Evolutionary conservation across 2,888 invertebrate genomes (phyloP).

Genomic region (Julus scanicus): DNA sequence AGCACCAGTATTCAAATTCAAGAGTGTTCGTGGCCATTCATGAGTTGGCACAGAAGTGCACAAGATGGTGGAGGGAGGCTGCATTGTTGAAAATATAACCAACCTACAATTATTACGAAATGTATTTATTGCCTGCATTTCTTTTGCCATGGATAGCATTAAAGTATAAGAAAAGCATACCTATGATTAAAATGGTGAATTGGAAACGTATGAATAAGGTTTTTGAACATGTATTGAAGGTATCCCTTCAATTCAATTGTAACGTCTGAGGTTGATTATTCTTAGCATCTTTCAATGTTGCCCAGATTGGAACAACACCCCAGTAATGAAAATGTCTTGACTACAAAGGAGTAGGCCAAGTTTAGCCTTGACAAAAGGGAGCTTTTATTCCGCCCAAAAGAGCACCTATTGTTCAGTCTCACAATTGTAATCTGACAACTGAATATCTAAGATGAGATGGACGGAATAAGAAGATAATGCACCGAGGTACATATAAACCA

Average conservation of each 20-base stretch:
- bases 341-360: slow-evolving; percentile 6
- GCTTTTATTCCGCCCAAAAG: slow-evolving; percentile 24
- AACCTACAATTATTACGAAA: background rate
- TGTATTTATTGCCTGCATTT: background rate
- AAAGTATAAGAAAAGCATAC: background rate
- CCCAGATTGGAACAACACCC: slow-evolving; percentile 45
- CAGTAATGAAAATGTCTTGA: background rate
- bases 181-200: slow-evolving; percentile 29
- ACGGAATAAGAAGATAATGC: slow-evolving; percentile 9
- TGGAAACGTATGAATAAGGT: background rate
- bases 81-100: background rate
- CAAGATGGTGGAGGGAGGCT: background rate
- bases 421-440: slow-evolving; percentile 49
- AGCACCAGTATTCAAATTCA: background rate
- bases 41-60: background rate
- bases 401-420: slow-evolving; percentile 47
- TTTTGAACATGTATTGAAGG: background rate
- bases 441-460: slow-evolving; percentile 41
- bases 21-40: background rate
- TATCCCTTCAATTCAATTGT: background rate
- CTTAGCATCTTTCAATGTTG: background rate
- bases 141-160: background rate
- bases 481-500: background rate
- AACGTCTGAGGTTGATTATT: background rate
- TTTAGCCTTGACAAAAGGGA: slow-evolving; percentile 36